Evolutionary conservation across 1,140 invertebrate species (phyloP).

Genomic region (Bombus breviceps): DNA sequence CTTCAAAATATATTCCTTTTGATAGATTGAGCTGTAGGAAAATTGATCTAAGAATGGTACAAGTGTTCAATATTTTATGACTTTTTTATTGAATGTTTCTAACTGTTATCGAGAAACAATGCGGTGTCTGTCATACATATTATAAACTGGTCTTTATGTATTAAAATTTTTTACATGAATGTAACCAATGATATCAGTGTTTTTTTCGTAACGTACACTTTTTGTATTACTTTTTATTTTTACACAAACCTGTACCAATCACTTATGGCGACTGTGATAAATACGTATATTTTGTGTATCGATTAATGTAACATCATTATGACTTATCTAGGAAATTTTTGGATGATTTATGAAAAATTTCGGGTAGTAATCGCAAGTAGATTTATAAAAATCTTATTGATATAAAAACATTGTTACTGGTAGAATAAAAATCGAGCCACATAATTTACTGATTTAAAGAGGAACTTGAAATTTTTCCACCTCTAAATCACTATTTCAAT

Average conservation of each 20-base stretch:
- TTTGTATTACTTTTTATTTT: conserved; percentile 33
- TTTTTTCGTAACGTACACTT: conserved; percentile 52
- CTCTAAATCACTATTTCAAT: not conserved
- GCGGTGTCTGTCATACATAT: conserved; percentile 69
- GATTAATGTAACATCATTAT: conserved; percentile 39
- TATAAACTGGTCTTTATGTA: conserved; percentile 72
- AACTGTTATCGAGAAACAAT: conserved; percentile 71
- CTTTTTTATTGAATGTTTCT: conserved; percentile 74
- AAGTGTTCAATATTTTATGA: conserved; percentile 58
- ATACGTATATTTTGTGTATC: conserved; percentile 24
- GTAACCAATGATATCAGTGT: conserved; percentile 67
- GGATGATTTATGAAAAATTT: conserved; percentile 34
- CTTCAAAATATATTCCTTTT: conserved; percentile 11
- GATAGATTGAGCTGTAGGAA: conserved; percentile 5
- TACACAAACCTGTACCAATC: conserved; percentile 38
- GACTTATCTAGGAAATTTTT: conserved; percentile 27
- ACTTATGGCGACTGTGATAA: conserved; percentile 46
- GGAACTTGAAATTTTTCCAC: not conserved
- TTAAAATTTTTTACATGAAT: conserved; percentile 68
- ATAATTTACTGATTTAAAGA: not conserved
- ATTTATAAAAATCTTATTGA: conserved; percentile 40
- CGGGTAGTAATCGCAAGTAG: conserved; percentile 16
- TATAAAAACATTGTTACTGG: conserved; percentile 36
- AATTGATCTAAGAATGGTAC: conserved; percentile 31
- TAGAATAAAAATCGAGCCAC: conserved; percentile 14